Percentiles rank a stretch among this genome's conserved stretches.
phyloP scores from a whole-genome alignment of 2,113 vertebrate species.

The Sceloporus tristichus region DNA sequence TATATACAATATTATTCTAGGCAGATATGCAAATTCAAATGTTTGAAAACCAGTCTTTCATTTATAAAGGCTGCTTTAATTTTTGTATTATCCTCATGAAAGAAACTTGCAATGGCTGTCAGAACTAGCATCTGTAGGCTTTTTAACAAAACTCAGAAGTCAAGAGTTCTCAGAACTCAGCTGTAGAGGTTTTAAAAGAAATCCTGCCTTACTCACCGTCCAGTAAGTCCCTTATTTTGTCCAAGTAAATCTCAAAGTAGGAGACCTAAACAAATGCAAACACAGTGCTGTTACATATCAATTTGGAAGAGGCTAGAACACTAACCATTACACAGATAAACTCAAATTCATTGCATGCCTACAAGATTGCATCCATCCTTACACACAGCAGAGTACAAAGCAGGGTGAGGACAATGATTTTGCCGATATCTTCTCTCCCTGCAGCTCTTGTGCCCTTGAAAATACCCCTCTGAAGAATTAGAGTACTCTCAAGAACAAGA shows the following conservation, averaged over 20 bases:
- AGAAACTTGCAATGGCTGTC: not conserved
- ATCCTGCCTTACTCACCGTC: slow-evolving; percentile 84
- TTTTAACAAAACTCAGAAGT: not conserved
- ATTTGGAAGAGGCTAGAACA: not conserved
- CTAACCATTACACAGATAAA: not conserved
- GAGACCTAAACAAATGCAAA: slow-evolving; percentile 85
- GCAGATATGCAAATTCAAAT: not conserved
- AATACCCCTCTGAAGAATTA: not conserved
- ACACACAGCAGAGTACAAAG: too few relatives aligned
- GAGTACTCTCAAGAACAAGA: not conserved
- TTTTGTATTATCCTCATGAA: not conserved
- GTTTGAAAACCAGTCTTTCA: not conserved
- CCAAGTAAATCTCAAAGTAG: slow-evolving; percentile 98
- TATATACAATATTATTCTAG: not conserved
- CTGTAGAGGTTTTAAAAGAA: not conserved
- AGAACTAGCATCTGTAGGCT: not conserved
- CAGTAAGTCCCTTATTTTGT: slow-evolving; percentile 96
- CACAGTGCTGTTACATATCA: not conserved
- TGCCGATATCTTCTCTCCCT: not conserved
- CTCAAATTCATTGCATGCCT: not conserved
- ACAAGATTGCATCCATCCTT: not conserved
- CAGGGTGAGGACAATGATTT: not conserved
- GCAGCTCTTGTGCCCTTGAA: not conserved
- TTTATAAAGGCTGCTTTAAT: not conserved
- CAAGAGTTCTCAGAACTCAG: not conserved